phyloP scores from a whole-genome alignment of 2,888 invertebrate genomes.

The Entomobrya proxima region DNA sequence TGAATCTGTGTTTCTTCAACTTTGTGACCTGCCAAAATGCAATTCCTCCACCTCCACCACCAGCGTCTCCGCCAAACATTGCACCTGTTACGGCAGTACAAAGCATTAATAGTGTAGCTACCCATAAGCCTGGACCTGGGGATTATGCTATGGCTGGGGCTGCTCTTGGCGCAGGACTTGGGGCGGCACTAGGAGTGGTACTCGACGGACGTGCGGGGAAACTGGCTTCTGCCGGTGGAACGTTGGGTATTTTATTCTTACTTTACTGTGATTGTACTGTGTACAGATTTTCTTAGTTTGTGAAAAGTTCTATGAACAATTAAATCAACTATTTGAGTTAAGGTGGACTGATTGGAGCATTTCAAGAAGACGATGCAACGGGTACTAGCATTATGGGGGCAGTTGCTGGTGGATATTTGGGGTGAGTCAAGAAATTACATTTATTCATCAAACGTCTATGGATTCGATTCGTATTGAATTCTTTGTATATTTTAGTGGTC shows the following conservation, averaged over 20 bases:
- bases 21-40: not conserved
- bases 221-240: slow-evolving; percentile 36
- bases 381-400: slow-evolving; percentile 4
- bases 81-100: not conserved
- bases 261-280: no score
- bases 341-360: slow-evolving; percentile 54
- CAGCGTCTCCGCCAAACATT: no score
- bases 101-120: not conserved
- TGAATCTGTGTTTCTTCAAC: slow-evolving; percentile 18
- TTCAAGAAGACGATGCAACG: slow-evolving; percentile 24
- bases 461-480: not conserved
- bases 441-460: not conserved
- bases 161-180: slow-evolving; percentile 34
- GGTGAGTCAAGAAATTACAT: not conserved
- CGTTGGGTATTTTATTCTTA: not conserved
- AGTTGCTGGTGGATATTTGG: slow-evolving; percentile 48
- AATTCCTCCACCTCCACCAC: not conserved
- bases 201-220: slow-evolving; percentile 29
- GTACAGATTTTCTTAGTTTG: not conserved
- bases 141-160: no score
- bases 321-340: no score
- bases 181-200: no score
- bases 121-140: no score
- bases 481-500: slow-evolving; percentile 27
- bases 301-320: no score